A percentile compares a stretch with the other conserved stretches of the same genome.
Conservation (phyloP, 1,140 invertebrate genomes). For the Hylyphantes graminicola region DNA sequence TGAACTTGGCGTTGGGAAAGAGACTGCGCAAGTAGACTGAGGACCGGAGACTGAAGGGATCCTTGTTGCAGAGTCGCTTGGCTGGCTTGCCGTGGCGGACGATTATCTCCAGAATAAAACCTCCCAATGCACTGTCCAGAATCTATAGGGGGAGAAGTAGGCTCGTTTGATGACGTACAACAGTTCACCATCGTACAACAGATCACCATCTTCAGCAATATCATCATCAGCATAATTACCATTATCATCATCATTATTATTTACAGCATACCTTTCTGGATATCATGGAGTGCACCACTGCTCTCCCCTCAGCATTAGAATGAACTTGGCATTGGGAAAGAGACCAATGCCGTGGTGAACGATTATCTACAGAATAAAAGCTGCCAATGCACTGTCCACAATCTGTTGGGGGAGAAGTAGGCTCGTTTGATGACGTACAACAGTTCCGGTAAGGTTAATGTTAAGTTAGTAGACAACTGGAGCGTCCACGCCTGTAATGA, state of each 20-base stretch:
- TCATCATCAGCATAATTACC: too few relatives aligned
- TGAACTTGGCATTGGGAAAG: conserved; percentile 87
- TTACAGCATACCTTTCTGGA: conserved; percentile 73
- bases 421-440: too few relatives aligned
- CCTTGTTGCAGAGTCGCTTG: conserved; percentile 93
- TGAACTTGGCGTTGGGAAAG: conserved; percentile 87
- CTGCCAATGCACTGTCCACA: conserved; percentile 92
- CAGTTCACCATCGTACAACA: too few relatives aligned
- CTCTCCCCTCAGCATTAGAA: conserved; percentile 97
- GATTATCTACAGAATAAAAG: conserved; percentile 96
- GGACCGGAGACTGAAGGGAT: conserved; percentile 97
- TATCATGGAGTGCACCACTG: conserved; percentile 97
- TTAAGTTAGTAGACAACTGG: too few relatives aligned
- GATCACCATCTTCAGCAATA: too few relatives aligned
- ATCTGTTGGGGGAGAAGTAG: conserved; percentile 71
- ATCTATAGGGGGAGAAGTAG: conserved; percentile 72
- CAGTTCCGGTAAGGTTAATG: too few relatives aligned
- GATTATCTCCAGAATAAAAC: conserved; percentile 96
- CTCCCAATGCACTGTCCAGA: conserved; percentile 92
- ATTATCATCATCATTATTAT: too few relatives aligned
- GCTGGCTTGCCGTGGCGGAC: conserved; percentile 95
- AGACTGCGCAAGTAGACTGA: conserved; percentile 78
- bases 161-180: too few relatives aligned
- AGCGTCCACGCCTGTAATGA: too few relatives aligned
- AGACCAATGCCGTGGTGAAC: conserved; percentile 87